Percentiles rank a stretch among this genome's conserved stretches.
Evolutionary conservation across 2,113 vertebrate genomes (phyloP).

Genomic region (Melanerpes aurifrons): DNA sequence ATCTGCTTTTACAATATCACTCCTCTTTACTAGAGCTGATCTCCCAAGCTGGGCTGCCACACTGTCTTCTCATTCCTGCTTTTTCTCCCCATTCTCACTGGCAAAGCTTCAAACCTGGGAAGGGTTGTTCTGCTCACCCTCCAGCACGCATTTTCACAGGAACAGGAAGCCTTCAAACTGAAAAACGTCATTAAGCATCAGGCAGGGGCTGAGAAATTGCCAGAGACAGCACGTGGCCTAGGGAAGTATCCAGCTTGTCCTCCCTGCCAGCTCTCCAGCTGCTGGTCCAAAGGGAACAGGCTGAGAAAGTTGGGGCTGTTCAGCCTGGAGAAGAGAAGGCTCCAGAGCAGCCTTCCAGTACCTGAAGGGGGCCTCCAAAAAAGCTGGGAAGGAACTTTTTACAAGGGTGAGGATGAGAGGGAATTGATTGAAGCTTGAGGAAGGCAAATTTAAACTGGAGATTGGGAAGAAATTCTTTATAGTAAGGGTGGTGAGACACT

Average conservation of each 20-base stretch:
- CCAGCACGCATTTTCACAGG: neutral
- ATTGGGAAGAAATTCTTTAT: too few species aligned
- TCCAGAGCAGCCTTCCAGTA: too few species aligned
- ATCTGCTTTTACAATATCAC: constrained; percentile 33
- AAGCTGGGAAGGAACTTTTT: too few species aligned
- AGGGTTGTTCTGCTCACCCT: constrained; percentile 3
- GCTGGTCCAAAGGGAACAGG: neutral
- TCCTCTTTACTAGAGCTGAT: constrained; percentile 41
- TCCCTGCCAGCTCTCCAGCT: constrained; percentile 41
- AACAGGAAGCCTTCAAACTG: constrained; percentile 17
- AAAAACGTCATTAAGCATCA: neutral
- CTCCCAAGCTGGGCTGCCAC: neutral
- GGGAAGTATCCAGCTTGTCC: neutral
- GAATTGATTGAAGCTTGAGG: too few species aligned
- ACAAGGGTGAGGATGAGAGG: too few species aligned
- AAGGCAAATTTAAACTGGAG: too few species aligned
- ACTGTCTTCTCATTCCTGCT: neutral
- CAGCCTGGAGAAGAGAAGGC: too few species aligned
- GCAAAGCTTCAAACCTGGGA: neutral
- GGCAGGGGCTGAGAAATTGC: neutral
- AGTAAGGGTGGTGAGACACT: too few species aligned
- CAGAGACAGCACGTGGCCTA: neutral
- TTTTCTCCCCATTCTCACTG: neutral
- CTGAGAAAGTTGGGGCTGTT: too few species aligned
- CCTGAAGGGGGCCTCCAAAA: too few species aligned